Evolutionary conservation across 1,140 invertebrate species (phyloP).

Genomic region (Drepana arcuata): DNA sequence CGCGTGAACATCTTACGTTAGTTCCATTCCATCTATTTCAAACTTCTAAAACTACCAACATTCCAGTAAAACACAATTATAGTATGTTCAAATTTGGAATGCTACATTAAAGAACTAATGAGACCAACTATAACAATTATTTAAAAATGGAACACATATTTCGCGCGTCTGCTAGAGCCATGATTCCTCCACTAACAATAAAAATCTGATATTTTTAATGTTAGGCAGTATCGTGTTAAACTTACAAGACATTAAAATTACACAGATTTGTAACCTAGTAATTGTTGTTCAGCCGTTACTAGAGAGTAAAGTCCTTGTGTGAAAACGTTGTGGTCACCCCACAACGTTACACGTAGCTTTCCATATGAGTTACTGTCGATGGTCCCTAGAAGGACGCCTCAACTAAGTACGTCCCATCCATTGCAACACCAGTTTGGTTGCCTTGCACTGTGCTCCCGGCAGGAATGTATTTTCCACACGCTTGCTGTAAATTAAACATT

Average conservation of each 20-base stretch:
- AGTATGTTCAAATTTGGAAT: too few relatives aligned
- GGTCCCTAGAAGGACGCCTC: conserved; percentile 83
- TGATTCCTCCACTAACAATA: conserved; percentile 5
- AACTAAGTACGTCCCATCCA: conserved; percentile 87
- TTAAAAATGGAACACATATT: too few relatives aligned
- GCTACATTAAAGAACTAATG: too few relatives aligned
- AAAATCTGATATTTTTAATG: conserved; percentile 42
- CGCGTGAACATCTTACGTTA: too few relatives aligned
- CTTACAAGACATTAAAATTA: conserved; percentile 37
- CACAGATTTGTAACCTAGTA: conserved; percentile 42
- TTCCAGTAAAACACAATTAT: too few relatives aligned
- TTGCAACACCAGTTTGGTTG: conserved; percentile 82
- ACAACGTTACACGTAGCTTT: conserved; percentile 45
- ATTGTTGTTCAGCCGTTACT: conserved; percentile 26
- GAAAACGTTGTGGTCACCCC: conserved; percentile 3
- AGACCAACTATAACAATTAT: too few relatives aligned
- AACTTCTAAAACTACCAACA: too few relatives aligned
- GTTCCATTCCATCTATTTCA: too few relatives aligned
- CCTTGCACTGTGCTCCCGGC: conserved; percentile 82
- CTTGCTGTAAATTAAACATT: conserved; percentile 82
- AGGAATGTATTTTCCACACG: conserved; percentile 87
- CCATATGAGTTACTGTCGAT: conserved; percentile 44
- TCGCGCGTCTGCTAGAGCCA: too few relatives aligned
- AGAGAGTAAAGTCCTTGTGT: not conserved
- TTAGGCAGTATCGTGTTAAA: conserved; percentile 65